Evolutionary conservation across 2,888 invertebrate genomes (phyloP).

Genomic region (Drosophila maculinotata): DNA sequence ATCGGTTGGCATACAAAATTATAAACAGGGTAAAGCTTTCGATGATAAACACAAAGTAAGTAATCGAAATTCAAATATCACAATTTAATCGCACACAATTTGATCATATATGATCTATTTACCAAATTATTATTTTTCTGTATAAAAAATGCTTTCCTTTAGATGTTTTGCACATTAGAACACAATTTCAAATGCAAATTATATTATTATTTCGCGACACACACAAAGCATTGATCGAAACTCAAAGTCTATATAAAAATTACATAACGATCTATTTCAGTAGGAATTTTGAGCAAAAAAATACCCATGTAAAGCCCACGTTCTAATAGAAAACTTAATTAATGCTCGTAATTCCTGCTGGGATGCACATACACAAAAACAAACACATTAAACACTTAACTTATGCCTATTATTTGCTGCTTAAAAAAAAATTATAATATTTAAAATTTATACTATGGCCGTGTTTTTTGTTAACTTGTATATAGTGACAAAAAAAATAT

Average conservation of each 20-base stretch:
- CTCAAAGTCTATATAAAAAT: conserved; percentile 6
- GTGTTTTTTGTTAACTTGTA: conserved; percentile 54
- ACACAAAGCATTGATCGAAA: conserved; percentile 18
- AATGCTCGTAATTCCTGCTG: conserved; percentile 37
- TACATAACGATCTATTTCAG: conserved; percentile 21
- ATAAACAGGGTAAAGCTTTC: conserved; percentile 81
- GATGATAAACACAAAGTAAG: conserved; percentile 83
- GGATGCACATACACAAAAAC: conserved; percentile 16
- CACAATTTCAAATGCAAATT: conserved; percentile 35
- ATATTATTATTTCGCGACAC: conserved; percentile 46
- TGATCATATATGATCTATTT: conserved; percentile 32
- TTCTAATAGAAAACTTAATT: not conserved
- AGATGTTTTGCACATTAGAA: conserved; percentile 56
- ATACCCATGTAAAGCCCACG: too few species aligned
- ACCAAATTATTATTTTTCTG: conserved; percentile 40
- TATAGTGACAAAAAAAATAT: conserved; percentile 30
- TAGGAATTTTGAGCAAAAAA: conserved; percentile 18
- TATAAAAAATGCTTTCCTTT: conserved; percentile 36
- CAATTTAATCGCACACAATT: conserved; percentile 27
- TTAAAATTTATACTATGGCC: conserved; percentile 31
- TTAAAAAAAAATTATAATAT: conserved; percentile 3
- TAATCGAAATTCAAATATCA: conserved; percentile 55
- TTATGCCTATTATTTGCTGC: conserved; percentile 15
- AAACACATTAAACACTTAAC: conserved; percentile 17
- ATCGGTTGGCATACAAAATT: conserved; percentile 57